Base-by-base conservation (phyloP, 2,797 vertebrate species). In the Fistularia commersonii region DNA sequence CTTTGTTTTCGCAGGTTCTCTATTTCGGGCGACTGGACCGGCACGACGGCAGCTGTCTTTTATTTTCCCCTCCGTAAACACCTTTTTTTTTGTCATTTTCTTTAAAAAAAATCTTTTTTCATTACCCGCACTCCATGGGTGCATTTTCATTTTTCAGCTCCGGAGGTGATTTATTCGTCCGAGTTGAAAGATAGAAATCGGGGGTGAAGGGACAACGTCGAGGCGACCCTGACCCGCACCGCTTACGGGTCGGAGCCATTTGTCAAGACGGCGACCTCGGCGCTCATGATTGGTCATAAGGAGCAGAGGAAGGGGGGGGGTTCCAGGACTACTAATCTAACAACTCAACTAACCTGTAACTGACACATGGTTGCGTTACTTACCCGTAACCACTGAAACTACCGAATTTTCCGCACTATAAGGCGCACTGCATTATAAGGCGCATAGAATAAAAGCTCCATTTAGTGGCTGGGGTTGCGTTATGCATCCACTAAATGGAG, bases 141-240 rank as follows among this genome's bases (percentile, higher is more conserved):
- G 12, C n/a, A 33, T 51, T 39, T 76, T 66, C 51, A 65, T 71
- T 62, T 63, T 61, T 76, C 54, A 61, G 8, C 61, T 40, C 41
- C 7, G 14, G 39, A 8, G 10, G 35, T 62, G 65, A 76, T 69
- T 45, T 45, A 76, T 66, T 58, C 45, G 11, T 51, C 33, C 8
- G 12, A 0, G 51, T 38, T 13, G 62, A 67, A 65, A 59, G 68
- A 72, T 72, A 73, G 57, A 63, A 77, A 69, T 72, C 57, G n/a
- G 48, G 61, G 45, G 48, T 66, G 69, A 74, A 72, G 62, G 54
- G n/a, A n/a, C n/a, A 72, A 64, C 44, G 12, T 33, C 61, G 13
- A 42, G 1, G 39, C 45, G 66, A 81, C 73, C 73, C 66, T 56
- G 61, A 74, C 59, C 70, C n/a, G n/a, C n/a, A n/a, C 57, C 0